Evolutionary conservation across 2,797 vertebrate genomes (phyloP), one percentile per base, ranked within the genome.

Genomic region (Mormyrus proboscirostris): DNA sequence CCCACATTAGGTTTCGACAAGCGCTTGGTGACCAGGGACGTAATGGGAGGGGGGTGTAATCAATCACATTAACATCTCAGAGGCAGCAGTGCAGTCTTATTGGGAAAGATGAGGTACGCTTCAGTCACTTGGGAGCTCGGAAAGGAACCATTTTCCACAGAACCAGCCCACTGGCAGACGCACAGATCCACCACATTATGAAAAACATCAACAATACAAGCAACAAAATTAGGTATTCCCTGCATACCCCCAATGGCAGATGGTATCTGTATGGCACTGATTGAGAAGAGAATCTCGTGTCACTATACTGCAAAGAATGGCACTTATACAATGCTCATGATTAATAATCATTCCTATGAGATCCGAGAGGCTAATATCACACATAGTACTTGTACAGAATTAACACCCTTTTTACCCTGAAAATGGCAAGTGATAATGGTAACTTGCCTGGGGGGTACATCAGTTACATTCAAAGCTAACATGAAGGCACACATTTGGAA

Each of bases 81-180:
- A 88, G 49, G 51, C 76, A 89, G 38, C 88, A 76, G 89, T 82
- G 38, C 69, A 88, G 79, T 85, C 83, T 65, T 85, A 82, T 79
- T 38, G 16, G 69, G 69, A 44, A 76, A 76, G 91, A 88, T 51
- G 91, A 79, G 49, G 89, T 82, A 90, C 57, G 90, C 83, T 33
- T 87, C 82, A 50, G 79, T 90, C 89, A 88, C 87, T 76, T 90
- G 90, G 92, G 90, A 92, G 92, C 87, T 86, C 62, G 85, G 86
- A 91, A 12, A 65, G 86, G 44, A 89, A 59, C 84, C 55, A 90
- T 59, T 38, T 33, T 87, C 90, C 87, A 86, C 76, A 22, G 86
- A 41, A 90, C 87, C 84, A 50, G 73, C 83, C 85, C 47, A 47
- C 83, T 47, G 84, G 49, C 69, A 76, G 53, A n/a, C 57, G 14